phyloP scores from a whole-genome alignment of 2,113 vertebrate species.

The Chloropsis cyanopogon region DNA sequence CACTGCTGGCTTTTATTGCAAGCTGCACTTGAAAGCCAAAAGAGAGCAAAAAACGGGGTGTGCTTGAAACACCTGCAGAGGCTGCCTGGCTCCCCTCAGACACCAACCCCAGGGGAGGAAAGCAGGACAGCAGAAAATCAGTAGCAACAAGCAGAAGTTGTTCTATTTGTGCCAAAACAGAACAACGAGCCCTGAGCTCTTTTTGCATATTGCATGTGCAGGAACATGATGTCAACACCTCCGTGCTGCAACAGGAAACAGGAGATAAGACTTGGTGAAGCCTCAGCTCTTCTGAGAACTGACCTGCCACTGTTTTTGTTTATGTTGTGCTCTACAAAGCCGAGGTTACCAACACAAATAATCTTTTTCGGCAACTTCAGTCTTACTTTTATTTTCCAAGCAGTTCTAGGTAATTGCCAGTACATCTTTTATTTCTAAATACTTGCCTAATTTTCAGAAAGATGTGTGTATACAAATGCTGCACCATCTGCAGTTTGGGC shows the following conservation, averaged over 20 bases:
- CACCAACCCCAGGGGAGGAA: not conserved
- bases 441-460: not conserved
- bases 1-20: not conserved
- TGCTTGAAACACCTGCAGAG: not conserved
- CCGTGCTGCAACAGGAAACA: constrained; percentile 42
- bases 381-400: not conserved
- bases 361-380: not conserved
- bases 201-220: constrained; percentile 19
- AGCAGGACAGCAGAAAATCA: not conserved
- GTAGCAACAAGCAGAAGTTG: not conserved
- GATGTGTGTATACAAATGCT: not conserved
- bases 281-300: constrained; percentile 20
- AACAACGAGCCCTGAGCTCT: not conserved
- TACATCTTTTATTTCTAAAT: not conserved
- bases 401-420: not conserved
- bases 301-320: not conserved
- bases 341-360: not conserved
- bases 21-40: not conserved
- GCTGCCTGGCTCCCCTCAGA: not conserved
- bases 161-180: constrained; percentile 9
- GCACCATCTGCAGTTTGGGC: not conserved
- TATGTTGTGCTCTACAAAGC: not conserved
- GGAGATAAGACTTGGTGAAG: constrained; percentile 26
- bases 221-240: constrained; percentile 42
- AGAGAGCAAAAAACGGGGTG: not conserved